Percentiles rank a stretch among this genome's conserved stretches.
phyloP scores from a whole-genome alignment of 2,113 vertebrate species.

The Pardalotus punctatus region DNA sequence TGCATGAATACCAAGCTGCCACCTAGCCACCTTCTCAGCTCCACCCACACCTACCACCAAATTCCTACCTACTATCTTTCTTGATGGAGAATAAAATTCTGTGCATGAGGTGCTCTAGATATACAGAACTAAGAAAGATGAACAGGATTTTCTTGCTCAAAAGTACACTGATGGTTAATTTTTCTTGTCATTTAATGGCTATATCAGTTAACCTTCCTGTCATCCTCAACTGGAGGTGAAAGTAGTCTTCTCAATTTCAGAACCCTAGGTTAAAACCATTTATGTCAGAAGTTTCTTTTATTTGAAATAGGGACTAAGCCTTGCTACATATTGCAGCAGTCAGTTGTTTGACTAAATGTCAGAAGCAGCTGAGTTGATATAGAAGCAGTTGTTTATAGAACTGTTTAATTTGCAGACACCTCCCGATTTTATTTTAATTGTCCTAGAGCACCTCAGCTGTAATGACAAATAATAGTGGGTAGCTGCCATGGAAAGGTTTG shows the following conservation, averaged over 20 bases:
- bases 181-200: not conserved
- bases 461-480: not conserved
- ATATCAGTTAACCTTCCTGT: not conserved
- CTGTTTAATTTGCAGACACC: slow-evolving; percentile 17
- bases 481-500: not conserved
- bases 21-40: not conserved
- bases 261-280: not conserved
- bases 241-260: not conserved
- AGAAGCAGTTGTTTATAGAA: slow-evolving; percentile 18
- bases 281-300: not conserved
- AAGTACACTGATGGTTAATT: not conserved
- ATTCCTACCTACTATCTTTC: not conserved
- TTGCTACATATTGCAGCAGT: not conserved
- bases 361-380: not conserved
- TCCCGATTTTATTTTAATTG: slow-evolving; percentile 16
- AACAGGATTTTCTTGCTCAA: not conserved
- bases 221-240: not conserved
- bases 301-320: not conserved
- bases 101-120: not conserved
- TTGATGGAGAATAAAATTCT: not conserved
- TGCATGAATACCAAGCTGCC: not conserved
- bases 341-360: not conserved
- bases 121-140: not conserved
- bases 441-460: not conserved
- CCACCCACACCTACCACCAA: not conserved